A percentile compares a stretch with the other conserved stretches of the same genome.
phyloP scores from a whole-genome alignment of 2,113 vertebrate genomes.

The Microcebus lehilahytsara region DNA sequence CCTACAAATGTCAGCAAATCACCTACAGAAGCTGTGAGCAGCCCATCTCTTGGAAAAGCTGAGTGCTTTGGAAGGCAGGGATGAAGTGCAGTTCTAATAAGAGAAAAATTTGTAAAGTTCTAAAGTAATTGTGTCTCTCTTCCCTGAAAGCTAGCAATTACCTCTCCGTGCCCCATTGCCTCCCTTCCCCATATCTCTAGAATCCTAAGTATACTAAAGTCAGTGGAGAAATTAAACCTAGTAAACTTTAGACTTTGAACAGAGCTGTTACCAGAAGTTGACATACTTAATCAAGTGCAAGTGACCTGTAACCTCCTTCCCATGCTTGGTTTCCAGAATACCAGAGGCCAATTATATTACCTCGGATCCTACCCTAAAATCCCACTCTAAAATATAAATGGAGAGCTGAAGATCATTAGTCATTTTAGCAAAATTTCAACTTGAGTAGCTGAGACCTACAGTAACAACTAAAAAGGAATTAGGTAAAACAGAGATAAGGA shows the following conservation, averaged over 20 bases:
- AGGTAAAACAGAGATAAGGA: not conserved
- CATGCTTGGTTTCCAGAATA: not conserved
- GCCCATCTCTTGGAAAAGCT: not conserved
- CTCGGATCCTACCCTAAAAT: not conserved
- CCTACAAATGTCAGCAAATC: rapidly evolving
- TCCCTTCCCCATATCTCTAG: rapidly evolving
- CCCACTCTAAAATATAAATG: not conserved
- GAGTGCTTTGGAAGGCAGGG: not conserved
- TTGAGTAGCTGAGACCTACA: not conserved
- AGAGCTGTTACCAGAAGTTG: not conserved
- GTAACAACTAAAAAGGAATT: not conserved
- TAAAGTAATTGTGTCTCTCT: not conserved
- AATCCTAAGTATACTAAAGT: not conserved
- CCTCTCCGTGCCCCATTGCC: rapidly evolving
- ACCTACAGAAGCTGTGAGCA: rapidly evolving
- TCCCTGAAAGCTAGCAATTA: too few relatives aligned
- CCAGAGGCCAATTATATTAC: not conserved
- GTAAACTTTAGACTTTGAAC: not conserved
- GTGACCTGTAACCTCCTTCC: rapidly evolving
- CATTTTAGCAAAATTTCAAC: not conserved
- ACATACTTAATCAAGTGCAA: not conserved
- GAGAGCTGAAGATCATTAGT: not conserved
- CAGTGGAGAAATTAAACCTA: not conserved
- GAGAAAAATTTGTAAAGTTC: rapidly evolving
- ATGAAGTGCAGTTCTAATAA: not conserved